These are phyloP conservation scores for Tinamus major DNA, from an alignment of 2,797 vertebrate species.

Conservation along the genomic window DNA sequence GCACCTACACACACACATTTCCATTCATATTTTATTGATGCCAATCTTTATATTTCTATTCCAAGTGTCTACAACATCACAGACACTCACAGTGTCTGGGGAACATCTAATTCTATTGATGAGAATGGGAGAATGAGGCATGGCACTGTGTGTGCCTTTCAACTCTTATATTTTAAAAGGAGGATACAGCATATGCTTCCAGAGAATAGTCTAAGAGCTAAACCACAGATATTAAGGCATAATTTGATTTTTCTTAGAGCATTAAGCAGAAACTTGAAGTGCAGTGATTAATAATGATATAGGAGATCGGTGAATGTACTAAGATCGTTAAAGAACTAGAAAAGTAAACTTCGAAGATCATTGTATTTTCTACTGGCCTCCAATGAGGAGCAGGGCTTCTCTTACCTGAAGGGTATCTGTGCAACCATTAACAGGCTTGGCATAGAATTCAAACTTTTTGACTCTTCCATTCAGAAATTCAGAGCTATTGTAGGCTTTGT, in stretches of 20 bases:
- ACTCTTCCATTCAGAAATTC: slow-evolving; percentile 84
- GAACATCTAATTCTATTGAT: rapidly evolving
- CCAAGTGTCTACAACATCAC: not conserved
- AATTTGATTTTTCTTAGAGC: not conserved
- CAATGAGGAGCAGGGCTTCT: not conserved
- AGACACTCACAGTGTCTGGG: not conserved
- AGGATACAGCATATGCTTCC: not conserved
- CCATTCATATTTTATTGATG: not conserved
- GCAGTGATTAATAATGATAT: not conserved
- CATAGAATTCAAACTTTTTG: slow-evolving; percentile 85
- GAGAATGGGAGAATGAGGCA: not conserved
- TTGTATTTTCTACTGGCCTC: not conserved
- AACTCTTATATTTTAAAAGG: not conserved
- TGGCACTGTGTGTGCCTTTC: rapidly evolving
- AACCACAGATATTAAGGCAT: not conserved
- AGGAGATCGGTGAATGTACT: not conserved
- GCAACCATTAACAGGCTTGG: slow-evolving; percentile 85
- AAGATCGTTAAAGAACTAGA: not conserved
- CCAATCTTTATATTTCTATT: not conserved
- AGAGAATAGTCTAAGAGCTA: not conserved
- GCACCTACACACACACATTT: not conserved
- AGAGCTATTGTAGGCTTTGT: slow-evolving; percentile 87
- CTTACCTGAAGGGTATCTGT: slow-evolving; percentile 90
- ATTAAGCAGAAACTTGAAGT: slow-evolving; percentile 3
- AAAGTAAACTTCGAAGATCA: not conserved